Evolutionary conservation across 1,140 invertebrate species (phyloP), one percentile per base, ranked within the genome.

Genomic region (Vollenhovia emeryi): DNA sequence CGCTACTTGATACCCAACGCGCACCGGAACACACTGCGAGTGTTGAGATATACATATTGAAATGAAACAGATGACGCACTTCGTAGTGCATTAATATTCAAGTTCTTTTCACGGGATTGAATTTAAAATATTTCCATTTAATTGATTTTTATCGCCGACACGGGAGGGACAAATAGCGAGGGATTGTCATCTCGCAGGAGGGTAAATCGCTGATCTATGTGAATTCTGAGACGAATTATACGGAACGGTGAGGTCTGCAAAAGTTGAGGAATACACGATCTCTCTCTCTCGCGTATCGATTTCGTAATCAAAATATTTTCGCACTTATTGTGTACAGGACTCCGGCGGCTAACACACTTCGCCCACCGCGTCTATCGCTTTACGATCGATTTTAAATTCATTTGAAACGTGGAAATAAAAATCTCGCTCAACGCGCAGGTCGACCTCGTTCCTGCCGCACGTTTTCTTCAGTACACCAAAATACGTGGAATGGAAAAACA

Each of bases 401-500:
- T 73, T 71, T 43, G 30, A 43, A 55, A 71, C 50, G 50, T 24
- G 50, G 43, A 57, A 71, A 82, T 82, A 82, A 82, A 82, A 82
- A 73, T 71, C 50, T 55, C 50, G 78, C 52, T 57, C 66, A n/a
- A 45, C 68, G 78, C 40, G 36, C 66, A 30, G 27, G 33, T 82
- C 66, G 78, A 71, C 66, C 78, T 43, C 50, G 66, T 82, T 82
- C 30, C 50, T 50, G 21, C 62, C 15, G 21, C 78, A 71, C 50
- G 78, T 82, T 73, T 82, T 50, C 78, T 82, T 82, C 78, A 43
- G 66, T 71, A 71, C 66, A 73, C 50, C 78, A 57, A 82, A 82
- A 82, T 82, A 82, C 50, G 50, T 71, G 50, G 50, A 73, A 82
- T 73, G 66, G 50, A 59, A 82, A 82, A 82, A 71, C 78, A 82